Evolutionary conservation across 2,113 vertebrate species (phyloP).

Genomic region (Arothron firmamentum): DNA sequence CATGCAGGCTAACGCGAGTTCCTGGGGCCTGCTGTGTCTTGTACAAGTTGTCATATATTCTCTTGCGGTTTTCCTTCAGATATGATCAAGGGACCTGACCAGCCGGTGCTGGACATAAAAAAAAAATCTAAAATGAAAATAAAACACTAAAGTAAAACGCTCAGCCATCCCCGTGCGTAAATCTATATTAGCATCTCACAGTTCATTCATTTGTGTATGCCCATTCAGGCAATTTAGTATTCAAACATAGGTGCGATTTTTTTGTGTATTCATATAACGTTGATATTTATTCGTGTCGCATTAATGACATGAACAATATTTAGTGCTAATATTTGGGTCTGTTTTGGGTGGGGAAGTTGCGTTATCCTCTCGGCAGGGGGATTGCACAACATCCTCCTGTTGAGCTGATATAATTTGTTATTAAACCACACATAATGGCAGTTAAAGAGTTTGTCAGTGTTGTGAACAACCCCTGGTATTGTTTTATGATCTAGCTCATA

Average conservation of each 20-base stretch:
- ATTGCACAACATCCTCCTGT: slow-evolving; percentile 2
- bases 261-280: too few relatives aligned
- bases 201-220: slow-evolving; percentile 34
- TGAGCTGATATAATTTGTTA: background rate
- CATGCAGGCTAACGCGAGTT: slow-evolving; percentile 38
- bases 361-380: background rate
- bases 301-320: background rate
- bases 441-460: background rate
- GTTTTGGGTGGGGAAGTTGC: slow-evolving; percentile 26
- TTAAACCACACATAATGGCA: background rate
- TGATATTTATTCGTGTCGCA: too few relatives aligned
- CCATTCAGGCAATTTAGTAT: background rate
- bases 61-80: background rate
- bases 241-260: too few relatives aligned
- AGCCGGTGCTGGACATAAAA: background rate
- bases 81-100: background rate
- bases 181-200: slow-evolving; percentile 2
- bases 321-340: background rate
- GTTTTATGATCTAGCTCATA: slow-evolving; percentile 9
- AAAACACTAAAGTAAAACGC: too few relatives aligned
- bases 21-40: slow-evolving; percentile 34
- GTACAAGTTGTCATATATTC: background rate
- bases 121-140: too few relatives aligned
- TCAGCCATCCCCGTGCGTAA: background rate
- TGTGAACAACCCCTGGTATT: background rate